Conservation (phyloP, 2,888 invertebrate genomes). For the Odontocolon sp. region DNA sequence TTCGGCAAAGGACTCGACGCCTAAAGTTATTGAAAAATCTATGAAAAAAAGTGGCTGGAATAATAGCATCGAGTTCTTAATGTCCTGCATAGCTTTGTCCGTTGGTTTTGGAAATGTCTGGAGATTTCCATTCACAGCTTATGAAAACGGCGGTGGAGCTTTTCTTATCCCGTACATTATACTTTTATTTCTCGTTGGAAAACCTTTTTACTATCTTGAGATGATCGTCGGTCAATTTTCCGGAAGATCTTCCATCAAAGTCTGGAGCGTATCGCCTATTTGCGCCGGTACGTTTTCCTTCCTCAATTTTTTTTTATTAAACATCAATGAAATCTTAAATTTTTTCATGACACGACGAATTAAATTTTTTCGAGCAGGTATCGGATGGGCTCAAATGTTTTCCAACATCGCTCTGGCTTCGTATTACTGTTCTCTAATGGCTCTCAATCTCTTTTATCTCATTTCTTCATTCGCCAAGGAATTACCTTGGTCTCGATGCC, state of each 20-base stretch:
- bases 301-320: not conserved
- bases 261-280: conserved; percentile 87
- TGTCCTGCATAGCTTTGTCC: conserved; percentile 86
- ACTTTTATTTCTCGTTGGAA: conserved; percentile 86
- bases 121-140: conserved; percentile 86
- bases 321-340: too few relatives aligned
- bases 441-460: conserved; percentile 80
- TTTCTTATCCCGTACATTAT: conserved; percentile 87
- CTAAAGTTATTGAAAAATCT: not conserved
- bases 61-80: conserved; percentile 85
- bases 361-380: conserved; percentile 82
- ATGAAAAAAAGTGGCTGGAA: conserved; percentile 81
- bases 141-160: conserved; percentile 87
- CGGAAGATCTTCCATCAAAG: conserved; percentile 89
- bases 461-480: conserved; percentile 79
- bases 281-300: conserved; percentile 73
- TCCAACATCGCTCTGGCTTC: conserved; percentile 80
- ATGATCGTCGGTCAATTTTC: conserved; percentile 93
- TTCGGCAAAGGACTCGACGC: conserved; percentile 6
- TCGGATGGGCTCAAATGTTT: conserved; percentile 82
- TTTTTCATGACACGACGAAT: too few relatives aligned
- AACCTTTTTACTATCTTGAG: conserved; percentile 93
- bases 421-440: conserved; percentile 82
- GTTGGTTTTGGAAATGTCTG: conserved; percentile 87
- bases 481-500: conserved; percentile 81